Conservation (phyloP, 2,888 invertebrate species). For the Phengaris alcon region DNA sequence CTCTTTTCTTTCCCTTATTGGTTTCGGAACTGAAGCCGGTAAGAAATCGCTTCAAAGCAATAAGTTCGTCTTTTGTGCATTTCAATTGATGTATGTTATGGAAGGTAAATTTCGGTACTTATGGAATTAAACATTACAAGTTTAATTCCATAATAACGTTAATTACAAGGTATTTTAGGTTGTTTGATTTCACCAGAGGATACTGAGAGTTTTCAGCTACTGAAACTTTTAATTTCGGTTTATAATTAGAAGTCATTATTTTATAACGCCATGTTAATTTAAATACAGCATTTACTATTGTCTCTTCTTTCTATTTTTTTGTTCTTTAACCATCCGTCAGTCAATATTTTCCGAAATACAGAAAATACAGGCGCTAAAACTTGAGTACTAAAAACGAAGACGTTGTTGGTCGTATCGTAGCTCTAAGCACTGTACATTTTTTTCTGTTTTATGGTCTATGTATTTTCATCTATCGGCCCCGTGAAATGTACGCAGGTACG, state of each 20-base stretch:
- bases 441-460: neutral
- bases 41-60: slow-evolving; percentile 11
- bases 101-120: neutral
- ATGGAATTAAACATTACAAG: neutral
- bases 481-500: neutral
- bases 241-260: neutral
- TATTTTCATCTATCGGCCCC: neutral
- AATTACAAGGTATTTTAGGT: neutral
- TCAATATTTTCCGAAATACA: too few species aligned
- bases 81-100: neutral
- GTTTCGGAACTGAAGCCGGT: neutral
- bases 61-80: slow-evolving; percentile 6
- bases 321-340: neutral
- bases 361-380: neutral
- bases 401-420: neutral
- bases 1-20: neutral
- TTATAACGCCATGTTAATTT: neutral
- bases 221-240: slow-evolving; percentile 9
- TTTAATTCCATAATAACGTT: too few species aligned
- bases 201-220: neutral
- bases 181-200: neutral
- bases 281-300: neutral
- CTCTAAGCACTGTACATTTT: neutral
- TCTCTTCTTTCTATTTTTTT: neutral
- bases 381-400: neutral